Conservation (phyloP, 2,888 invertebrate species). For the Kryphioiulus occultus region DNA sequence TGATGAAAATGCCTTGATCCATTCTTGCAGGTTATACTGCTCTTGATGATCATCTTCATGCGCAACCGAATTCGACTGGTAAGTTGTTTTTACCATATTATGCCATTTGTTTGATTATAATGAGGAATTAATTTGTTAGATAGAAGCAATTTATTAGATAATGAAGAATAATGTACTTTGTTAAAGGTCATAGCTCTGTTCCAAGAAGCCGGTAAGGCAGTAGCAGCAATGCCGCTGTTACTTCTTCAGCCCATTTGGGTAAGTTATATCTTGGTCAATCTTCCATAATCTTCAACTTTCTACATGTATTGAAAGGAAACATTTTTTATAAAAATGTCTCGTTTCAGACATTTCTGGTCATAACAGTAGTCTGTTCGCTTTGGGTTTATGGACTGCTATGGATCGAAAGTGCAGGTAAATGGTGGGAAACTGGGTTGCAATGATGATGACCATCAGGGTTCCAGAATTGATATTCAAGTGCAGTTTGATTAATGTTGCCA, state of each 20-base stretch:
- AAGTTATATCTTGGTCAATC: conserved; percentile 57
- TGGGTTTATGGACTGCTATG: conserved; percentile 53
- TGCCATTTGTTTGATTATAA: no score
- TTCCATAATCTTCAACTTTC: not conserved
- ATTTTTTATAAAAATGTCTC: no score
- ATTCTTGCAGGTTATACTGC: conserved; percentile 62
- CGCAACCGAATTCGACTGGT: conserved; percentile 70
- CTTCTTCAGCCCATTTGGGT: conserved; percentile 71
- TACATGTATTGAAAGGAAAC: no score
- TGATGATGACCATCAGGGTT: not conserved
- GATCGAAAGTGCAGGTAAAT: conserved; percentile 50
- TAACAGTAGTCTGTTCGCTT: conserved; percentile 53
- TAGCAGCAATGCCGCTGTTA: conserved; percentile 70
- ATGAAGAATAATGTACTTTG: no score
- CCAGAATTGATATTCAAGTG: not conserved
- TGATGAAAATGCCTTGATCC: not conserved
- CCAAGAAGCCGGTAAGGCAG: conserved; percentile 73
- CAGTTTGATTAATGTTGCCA: not conserved
- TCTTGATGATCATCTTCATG: conserved; percentile 70
- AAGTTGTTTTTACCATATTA: not conserved
- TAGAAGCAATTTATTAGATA: no score
- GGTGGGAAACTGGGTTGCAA: not conserved
- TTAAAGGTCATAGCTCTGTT: conserved; percentile 69
- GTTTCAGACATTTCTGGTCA: conserved; percentile 56
- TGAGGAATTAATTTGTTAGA: no score